Evolutionary conservation across 2,113 vertebrate genomes (phyloP).

Genomic region (Gobius niger): DNA sequence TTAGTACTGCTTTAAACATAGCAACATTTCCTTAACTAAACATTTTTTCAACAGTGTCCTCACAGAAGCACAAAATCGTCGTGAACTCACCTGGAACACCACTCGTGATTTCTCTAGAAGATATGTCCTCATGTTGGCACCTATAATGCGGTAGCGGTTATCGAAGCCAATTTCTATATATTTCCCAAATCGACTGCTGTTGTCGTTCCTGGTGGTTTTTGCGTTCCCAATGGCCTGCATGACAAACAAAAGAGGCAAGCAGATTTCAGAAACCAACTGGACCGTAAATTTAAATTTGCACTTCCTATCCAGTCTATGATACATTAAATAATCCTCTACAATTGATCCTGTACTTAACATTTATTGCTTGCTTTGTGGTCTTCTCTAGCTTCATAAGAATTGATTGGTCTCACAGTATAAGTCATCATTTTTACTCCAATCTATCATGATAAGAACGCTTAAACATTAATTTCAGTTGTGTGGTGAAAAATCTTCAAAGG

Average conservation of each 20-base stretch:
- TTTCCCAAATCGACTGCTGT: constrained; percentile 98
- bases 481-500: no score
- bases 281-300: not conserved
- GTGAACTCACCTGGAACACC: constrained; percentile 90
- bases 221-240: constrained; percentile 95
- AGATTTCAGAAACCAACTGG: not conserved
- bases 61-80: not conserved
- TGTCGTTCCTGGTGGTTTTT: constrained; percentile 98
- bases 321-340: no score
- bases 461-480: no score
- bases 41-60: not conserved
- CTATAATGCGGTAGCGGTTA: constrained; percentile 89
- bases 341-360: no score
- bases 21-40: not conserved
- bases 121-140: constrained; percentile 99
- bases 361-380: no score
- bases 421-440: no score
- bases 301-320: no score
- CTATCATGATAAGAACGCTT: no score
- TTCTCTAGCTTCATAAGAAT: no score
- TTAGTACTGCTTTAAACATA: not conserved
- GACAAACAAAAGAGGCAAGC: constrained; percentile 7
- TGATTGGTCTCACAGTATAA: no score
- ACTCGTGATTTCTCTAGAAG: constrained; percentile 97
- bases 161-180: constrained; percentile 99